Base-by-base conservation (phyloP, 2,797 vertebrate genomes). In the Gorsachius magnificus region DNA sequence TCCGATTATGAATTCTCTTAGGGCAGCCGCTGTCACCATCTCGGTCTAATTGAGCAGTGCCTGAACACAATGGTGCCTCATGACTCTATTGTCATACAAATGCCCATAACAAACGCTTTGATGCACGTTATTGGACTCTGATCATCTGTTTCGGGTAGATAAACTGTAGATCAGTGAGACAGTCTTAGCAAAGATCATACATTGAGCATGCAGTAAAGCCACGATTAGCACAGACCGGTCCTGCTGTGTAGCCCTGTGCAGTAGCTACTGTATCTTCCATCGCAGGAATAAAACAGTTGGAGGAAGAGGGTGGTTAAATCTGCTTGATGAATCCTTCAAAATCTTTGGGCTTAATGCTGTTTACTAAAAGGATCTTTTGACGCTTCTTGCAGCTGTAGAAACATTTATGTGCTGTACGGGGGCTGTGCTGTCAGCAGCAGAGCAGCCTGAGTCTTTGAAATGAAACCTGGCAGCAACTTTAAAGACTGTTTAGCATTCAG, bases 161-260 rank as follows among this genome's bases (percentile, higher is more conserved):
- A 63, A 94, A 80, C 51, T 70, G 46, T 41, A 50, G 58, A 51
- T 66, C 60, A 82, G 29, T 46, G 58, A 29, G 48, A 29, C 33
- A 33, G 21, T 54, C 61, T 69, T 33, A 36, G 64, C 28, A 70
- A 58, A 72, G 58, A 10, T 70, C 4, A 1, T 17, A 12, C 8
- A 35, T 1, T 76, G 66, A 54, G 19, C 41, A 4, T 25, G 33
- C 51, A 46, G 25, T 21, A 48, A 89, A 83, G 22, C 36, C 15
- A 5, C 7, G 41, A 16, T 66, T 13, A 86, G 28, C 51, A 51
- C 0, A 0, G 56, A 10, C 2, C 0, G 0, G 17, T 63, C 51
- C 43, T 68, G 43, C 35, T 70, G 46, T 60, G 57, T 15, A 56
- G 56, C 33, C 16, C 43, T 83, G 29, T 26, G 45, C 66, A 69